Evolutionary conservation across 2,113 vertebrate species (phyloP), one percentile per base, ranked within the genome.

Genomic region (Martes martes): DNA sequence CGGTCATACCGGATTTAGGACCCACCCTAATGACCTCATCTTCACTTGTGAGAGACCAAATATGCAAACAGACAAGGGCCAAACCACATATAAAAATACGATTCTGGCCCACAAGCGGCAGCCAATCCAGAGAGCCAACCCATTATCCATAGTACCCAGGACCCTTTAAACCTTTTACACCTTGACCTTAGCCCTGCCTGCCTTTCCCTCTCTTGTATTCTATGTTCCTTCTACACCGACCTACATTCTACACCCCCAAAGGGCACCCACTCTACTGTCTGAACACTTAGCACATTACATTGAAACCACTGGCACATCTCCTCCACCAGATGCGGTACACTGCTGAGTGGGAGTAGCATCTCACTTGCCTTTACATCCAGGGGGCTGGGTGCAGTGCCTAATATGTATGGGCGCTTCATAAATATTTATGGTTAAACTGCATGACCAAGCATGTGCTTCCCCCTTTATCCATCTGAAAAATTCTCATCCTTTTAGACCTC

Each of bases 261-360:
- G 45, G 61, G n/a, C 52, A 28, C 11, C 36, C 63, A 16, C 19
- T 31, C 89, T n/a, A 14, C 10, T 0, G 3, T 52, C 73, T 59
- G 84, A 36, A 63, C 14, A 47, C 11, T 9, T 1, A 63, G 45
- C 26, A 6, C 21, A 2, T 1, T 0, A 39, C 19, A 10, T 0
- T 2, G 26, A 71, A 23, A 36, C 10, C 31, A 4, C 1, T 14
- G 1, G 39, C 42, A 14, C 1, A n/a, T 33, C 65, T 63, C 39
- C 16, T 7, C 24, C 74, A 4, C 52, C 36, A 6, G 33, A 2
- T 57, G 69, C 0, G 10, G 6, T 4, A 4, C 6, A 11, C 7
- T 0, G 21, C 31, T 28, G 0, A 0, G 33, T 9, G 31, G 18
- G 2, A 7, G 65, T 0, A 2, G 13, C 28, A 4, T 11, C 10